Conservation (phyloP, 2,113 vertebrate genomes). For the Phyllostomus discolor region DNA sequence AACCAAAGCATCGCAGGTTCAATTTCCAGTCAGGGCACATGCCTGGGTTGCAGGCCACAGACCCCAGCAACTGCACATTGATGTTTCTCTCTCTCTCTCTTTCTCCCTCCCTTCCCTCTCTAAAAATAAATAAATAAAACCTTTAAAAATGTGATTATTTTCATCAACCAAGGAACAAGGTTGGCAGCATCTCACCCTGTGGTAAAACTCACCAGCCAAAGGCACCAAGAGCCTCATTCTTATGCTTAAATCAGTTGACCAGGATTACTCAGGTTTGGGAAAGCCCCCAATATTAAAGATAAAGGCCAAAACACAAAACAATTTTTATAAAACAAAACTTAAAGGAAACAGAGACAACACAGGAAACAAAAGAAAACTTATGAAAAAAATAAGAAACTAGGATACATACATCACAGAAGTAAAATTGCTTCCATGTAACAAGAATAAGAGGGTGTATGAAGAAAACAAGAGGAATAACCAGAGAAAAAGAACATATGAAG, state of each 20-base stretch:
- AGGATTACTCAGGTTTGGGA: not conserved
- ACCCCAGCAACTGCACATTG: no score
- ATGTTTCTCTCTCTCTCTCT: no score
- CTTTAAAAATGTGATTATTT: not conserved
- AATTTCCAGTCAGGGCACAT: no score
- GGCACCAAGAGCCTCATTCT: not conserved
- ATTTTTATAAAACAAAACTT: not conserved
- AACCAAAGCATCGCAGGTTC: no score
- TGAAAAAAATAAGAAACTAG: no score
- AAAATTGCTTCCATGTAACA: not conserved
- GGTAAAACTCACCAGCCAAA: not conserved
- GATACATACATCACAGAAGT: not conserved
- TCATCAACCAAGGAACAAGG: not conserved
- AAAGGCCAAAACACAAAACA: not conserved
- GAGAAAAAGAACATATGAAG: not conserved
- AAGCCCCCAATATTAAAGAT: not conserved
- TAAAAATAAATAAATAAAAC: no score
- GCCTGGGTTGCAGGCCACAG: no score
- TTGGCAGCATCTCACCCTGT: fast-evolving
- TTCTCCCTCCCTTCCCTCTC: no score
- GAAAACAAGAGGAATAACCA: not conserved
- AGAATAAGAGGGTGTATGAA: not conserved
- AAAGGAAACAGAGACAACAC: not conserved
- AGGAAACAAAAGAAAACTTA: not conserved
- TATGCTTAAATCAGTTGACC: not conserved